Evolutionary conservation across 2,113 vertebrate genomes (phyloP), one percentile per base, ranked within the genome.

Genomic region (Pontoporia blainvillei): DNA sequence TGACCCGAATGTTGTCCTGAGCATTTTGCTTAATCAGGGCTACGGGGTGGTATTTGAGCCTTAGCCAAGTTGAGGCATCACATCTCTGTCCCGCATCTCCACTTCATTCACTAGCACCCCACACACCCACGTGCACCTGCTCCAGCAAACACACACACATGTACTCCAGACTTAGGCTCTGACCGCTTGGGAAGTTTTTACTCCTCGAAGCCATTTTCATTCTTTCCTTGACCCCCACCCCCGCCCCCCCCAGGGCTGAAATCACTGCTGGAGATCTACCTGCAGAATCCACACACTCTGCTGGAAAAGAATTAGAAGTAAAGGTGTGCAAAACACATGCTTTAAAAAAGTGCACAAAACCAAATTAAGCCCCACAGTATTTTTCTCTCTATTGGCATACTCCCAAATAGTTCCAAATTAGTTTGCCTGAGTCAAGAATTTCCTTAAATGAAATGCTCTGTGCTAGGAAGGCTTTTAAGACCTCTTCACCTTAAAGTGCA

Each of bases 401-500:
- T 79, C 52, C 95, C 96, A 97, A 49, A 49, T 17, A 84, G 39
- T 44, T 91, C 81, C 86, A 95, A 86, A 98, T 97, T 92, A 84
- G 95, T 72, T 97, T 97, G 86, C 86, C 84, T 11, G 57, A 95
- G 90, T 96, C 87, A 96, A 97, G 93, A 95, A 94, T 96, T 95
- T 92, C 85, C 81, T 96, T 97, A 95, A 96, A 93, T 92, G 92
- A 96, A 97, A 96, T 79, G 46, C 61, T 67, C n/a, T 41, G 20
- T 86, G 88, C 82, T 96, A 79, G 94, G 95, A 69, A 95, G 95
- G 61, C 94, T 96, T 97, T 95, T 73, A 95, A 96, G 94, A 88
- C 97, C 95, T 95, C 91, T 97, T 96, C 97, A 96, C 88, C 97
- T 97, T 86, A 86, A 89, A 95, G 90, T 86, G 92, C 95, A 96